Conservation (phyloP, 1,140 invertebrate genomes). For the Drosophila bifasciata region DNA sequence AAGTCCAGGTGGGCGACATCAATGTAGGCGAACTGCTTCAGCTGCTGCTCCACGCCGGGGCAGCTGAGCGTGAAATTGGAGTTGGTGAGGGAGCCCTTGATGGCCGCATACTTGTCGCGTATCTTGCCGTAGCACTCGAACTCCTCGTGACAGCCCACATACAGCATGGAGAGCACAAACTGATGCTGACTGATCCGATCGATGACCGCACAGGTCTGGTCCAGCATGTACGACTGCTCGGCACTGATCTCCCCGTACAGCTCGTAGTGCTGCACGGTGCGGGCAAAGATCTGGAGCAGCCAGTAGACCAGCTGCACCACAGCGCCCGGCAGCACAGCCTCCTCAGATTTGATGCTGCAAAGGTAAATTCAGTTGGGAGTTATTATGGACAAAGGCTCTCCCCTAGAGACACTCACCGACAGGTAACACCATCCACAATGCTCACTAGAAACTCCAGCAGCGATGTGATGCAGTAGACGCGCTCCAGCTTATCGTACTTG, state of each 20-base stretch:
- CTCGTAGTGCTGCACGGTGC: conserved; percentile 85
- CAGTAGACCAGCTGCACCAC: conserved; percentile 91
- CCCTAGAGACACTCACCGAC: conserved; percentile 69
- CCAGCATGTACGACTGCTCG: conserved; percentile 87
- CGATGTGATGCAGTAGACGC: conserved; percentile 94
- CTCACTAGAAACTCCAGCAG: conserved; percentile 93
- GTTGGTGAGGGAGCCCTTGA: conserved; percentile 71
- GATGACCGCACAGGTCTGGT: conserved; percentile 89
- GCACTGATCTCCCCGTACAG: conserved; percentile 84
- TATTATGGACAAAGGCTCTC: background rate
- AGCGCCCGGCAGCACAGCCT: conserved; percentile 90
- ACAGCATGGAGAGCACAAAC: conserved; percentile 92
- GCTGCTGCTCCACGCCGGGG: conserved; percentile 57
- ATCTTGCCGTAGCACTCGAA: conserved; percentile 72
- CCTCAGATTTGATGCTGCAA: conserved; percentile 91
- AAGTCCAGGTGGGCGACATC: conserved; percentile 74
- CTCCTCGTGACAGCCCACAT: conserved; percentile 90
- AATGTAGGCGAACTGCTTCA: conserved; percentile 75
- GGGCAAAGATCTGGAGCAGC: conserved; percentile 91
- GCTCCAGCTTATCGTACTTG: conserved; percentile 94
- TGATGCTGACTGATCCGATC: conserved; percentile 89
- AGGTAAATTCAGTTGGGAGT: background rate
- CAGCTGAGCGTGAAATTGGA: conserved; percentile 65
- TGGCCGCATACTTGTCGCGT: conserved; percentile 65
- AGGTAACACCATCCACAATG: conserved; percentile 89